phyloP scores from a whole-genome alignment of 2,888 invertebrate species.

The Lithophane ornitopus region DNA sequence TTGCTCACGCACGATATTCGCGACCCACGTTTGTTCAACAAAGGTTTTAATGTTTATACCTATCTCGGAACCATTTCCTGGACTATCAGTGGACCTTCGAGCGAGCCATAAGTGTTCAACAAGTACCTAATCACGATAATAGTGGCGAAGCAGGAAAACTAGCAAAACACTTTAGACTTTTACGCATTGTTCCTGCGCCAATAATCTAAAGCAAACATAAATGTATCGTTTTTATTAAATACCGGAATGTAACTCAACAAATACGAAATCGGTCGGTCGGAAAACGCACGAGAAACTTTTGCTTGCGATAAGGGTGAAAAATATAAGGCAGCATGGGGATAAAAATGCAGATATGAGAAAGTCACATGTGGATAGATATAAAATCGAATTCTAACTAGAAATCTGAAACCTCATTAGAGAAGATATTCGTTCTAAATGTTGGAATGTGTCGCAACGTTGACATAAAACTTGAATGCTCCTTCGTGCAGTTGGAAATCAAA shows the following conservation, averaged over 20 bases:
- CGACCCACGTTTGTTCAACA: slow-evolving; percentile 77
- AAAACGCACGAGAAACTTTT: slow-evolving; percentile 47
- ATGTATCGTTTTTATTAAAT: slow-evolving; percentile 9
- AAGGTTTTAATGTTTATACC: slow-evolving; percentile 76
- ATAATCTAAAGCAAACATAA: slow-evolving; percentile 13
- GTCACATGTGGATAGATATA: slow-evolving; percentile 52
- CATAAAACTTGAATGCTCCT: slow-evolving; percentile 80
- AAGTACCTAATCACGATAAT: slow-evolving; percentile 11
- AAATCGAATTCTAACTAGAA: slow-evolving; percentile 68
- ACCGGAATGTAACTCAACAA: slow-evolving; percentile 35
- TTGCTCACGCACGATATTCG: slow-evolving; percentile 82
- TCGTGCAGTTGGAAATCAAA: slow-evolving; percentile 85
- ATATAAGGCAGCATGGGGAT: slow-evolving; percentile 34
- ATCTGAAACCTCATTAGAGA: slow-evolving; percentile 74
- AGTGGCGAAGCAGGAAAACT: slow-evolving; percentile 17
- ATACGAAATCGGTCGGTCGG: slow-evolving; percentile 28
- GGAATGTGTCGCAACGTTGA: slow-evolving; percentile 72
- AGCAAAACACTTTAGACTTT: slow-evolving; percentile 13
- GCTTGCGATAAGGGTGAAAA: slow-evolving; percentile 41
- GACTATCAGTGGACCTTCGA: slow-evolving; percentile 44
- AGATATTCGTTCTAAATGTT: slow-evolving; percentile 70
- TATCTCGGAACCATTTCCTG: slow-evolving; percentile 71
- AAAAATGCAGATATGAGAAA: slow-evolving; percentile 34
- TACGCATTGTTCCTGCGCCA: neutral
- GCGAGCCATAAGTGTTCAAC: slow-evolving; percentile 41